Evolutionary conservation across 1,140 invertebrate genomes (phyloP), one percentile per base, ranked within the genome.

Genomic region (Intoshia linei): DNA sequence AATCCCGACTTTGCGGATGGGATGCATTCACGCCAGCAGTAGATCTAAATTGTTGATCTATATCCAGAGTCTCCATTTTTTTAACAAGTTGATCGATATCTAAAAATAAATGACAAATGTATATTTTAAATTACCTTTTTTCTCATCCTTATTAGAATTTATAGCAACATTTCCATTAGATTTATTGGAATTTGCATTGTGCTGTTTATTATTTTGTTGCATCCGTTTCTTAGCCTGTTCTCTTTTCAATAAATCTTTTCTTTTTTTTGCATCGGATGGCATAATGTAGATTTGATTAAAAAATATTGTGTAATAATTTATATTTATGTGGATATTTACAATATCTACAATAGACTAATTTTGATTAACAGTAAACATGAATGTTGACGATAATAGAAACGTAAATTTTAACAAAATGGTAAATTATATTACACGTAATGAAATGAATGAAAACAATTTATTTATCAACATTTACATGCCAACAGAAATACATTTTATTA

Each of bases 221-320:
- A 14, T 18, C 7, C 34, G 67, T 66, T 43, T 45, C 52, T 76
- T 78, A 17, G 74, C 73, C 20, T 75, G 74, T 47, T 84, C 78
- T 55, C 92, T 93, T 60, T 93, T 95, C 57, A 83, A 79, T 48
- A 77, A 73, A 54, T 79, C 77, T 52, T 81, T 70, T 48, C 78
- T 76, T 65, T 93, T 92, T 59, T 93, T 92, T 2, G 81, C 69
- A 57, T 90, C 79, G 44, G 79, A 90, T 46, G 81, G 79, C 81
- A 92, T 90, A 36, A 29, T 49, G 23, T 37, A 22, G n/a, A 34
- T 33, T 19, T 7, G 7, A n/a, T 7, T 27, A 27, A 27, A 27
- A 27, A 7, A 27, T n/a, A n/a, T n/a, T n/a, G n/a, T n/a, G n/a
- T n/a, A n/a, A n/a, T n/a, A n/a, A n/a, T n/a, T n/a, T n/a, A n/a